These are phyloP conservation scores for Formica selysi DNA, from an alignment of 1,140 invertebrate genomes.

Conservation along the genomic window DNA sequence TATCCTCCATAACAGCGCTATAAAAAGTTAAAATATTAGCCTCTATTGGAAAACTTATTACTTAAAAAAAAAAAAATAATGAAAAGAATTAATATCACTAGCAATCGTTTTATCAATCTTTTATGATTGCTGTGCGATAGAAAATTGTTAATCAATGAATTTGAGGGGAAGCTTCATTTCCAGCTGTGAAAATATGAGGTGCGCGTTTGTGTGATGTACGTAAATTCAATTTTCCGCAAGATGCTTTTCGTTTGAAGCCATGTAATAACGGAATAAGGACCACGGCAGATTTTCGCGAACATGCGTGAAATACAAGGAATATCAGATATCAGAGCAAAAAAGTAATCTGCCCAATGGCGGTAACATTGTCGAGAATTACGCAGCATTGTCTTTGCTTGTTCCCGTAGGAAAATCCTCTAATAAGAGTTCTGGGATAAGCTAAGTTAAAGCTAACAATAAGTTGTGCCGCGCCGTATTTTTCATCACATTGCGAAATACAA, in stretches of 20 bases:
- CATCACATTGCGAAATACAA: no score
- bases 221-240: conserved; percentile 56
- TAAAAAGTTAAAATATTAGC: conserved; percentile 9
- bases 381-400: neutral
- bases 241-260: neutral
- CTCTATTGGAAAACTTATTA: neutral
- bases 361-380: conserved; percentile 12
- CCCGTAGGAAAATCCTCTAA: neutral
- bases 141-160: conserved; percentile 16
- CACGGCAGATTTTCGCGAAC: neutral
- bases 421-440: no score
- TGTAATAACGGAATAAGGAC: conserved; percentile 19
- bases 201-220: neutral
- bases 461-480: neutral
- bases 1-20: neutral
- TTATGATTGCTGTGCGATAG: neutral
- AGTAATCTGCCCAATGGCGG: neutral
- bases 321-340: neutral
- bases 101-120: neutral
- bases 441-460: neutral
- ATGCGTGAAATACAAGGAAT: conserved; percentile 19
- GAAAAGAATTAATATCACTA: neutral
- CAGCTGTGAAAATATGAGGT: neutral
- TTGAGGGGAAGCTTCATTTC: neutral
- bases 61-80: conserved; percentile 16